A percentile compares a stretch with the other conserved stretches of the same genome.
Evolutionary conservation across 1,140 invertebrate species (phyloP).

Genomic region (Neomicropteryx cornuta): DNA sequence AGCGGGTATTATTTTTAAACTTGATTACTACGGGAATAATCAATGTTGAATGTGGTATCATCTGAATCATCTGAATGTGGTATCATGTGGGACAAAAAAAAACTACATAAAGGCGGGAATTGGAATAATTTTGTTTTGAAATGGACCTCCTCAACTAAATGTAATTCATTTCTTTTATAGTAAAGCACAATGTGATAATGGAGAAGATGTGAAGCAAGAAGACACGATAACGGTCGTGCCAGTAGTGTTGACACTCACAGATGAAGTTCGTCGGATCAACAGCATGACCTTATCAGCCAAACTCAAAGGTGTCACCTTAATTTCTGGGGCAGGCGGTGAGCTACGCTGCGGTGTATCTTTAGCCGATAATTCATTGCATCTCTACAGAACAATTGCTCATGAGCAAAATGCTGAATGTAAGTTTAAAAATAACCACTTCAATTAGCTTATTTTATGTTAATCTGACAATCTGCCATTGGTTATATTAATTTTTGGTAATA

Average conservation of each 20-base stretch:
- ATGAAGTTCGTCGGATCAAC: slow-evolving; percentile 63
- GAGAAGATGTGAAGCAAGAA: slow-evolving; percentile 22
- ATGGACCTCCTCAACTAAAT: too few species aligned
- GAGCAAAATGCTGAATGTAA: slow-evolving; percentile 43
- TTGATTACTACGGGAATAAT: too few species aligned
- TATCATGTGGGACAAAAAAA: too few species aligned
- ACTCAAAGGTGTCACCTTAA: slow-evolving; percentile 56
- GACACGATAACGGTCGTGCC: slow-evolving; percentile 18
- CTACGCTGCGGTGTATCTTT: slow-evolving; percentile 52
- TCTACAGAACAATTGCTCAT: slow-evolving; percentile 46
- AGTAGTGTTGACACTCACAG: slow-evolving; percentile 43
- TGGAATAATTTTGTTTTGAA: too few species aligned
- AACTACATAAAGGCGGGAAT: too few species aligned
- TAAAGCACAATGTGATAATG: too few species aligned
- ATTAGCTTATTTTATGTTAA: too few species aligned
- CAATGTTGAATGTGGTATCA: too few species aligned
- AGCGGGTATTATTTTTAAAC: too few species aligned
- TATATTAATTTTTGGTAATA: too few species aligned
- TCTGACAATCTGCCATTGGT: too few species aligned
- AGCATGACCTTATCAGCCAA: slow-evolving; percentile 54
- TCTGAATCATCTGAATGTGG: too few species aligned
- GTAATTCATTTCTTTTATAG: slow-evolving; percentile 8
- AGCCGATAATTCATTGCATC: slow-evolving; percentile 56
- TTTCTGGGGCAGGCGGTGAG: slow-evolving; percentile 55
- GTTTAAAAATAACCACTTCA: slow-evolving; percentile 10